These are phyloP conservation scores for Pogonocichla stellata DNA, from an alignment of 2,113 vertebrate genomes.

Conservation along the genomic window DNA sequence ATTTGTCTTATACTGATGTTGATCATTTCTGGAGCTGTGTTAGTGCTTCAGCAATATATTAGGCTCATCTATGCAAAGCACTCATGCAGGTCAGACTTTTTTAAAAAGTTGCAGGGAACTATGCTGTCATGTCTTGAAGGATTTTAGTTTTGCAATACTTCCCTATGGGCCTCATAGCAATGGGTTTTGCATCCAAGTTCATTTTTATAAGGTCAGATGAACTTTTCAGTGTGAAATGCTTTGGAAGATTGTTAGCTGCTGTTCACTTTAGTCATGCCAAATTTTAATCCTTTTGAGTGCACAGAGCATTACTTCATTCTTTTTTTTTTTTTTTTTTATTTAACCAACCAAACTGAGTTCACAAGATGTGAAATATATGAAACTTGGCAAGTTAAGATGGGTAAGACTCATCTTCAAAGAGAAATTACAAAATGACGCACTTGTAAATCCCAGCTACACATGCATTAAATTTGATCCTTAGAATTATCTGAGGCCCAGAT, in stretches of 20 bases:
- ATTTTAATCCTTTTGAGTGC: conserved; percentile 42
- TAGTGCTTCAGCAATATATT: background rate
- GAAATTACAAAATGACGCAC: conserved; percentile 23
- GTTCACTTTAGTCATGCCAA: conserved; percentile 8
- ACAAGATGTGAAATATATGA: conserved; percentile 4
- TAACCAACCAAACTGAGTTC: background rate
- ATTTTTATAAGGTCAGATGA: background rate
- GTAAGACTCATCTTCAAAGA: conserved; percentile 53
- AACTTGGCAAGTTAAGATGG: conserved; percentile 48
- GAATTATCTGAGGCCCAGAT: background rate
- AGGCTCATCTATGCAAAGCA: background rate
- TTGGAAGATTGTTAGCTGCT: conserved; percentile 12
- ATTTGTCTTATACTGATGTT: background rate
- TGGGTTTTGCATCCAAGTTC: background rate
- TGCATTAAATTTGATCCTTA: conserved; percentile 38
- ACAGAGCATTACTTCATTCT: conserved; percentile 34
- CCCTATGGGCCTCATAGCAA: background rate
- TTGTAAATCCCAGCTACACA: conserved; percentile 33
- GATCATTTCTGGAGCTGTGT: background rate
- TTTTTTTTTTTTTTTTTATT: background rate
- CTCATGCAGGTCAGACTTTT: background rate
- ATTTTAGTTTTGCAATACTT: background rate
- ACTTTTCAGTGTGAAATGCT: background rate
- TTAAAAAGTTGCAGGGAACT: background rate
- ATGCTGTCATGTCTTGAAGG: background rate